These are phyloP conservation scores for Drosophila pullipes DNA, from an alignment of 2,888 invertebrate species.

Conservation along the genomic window DNA sequence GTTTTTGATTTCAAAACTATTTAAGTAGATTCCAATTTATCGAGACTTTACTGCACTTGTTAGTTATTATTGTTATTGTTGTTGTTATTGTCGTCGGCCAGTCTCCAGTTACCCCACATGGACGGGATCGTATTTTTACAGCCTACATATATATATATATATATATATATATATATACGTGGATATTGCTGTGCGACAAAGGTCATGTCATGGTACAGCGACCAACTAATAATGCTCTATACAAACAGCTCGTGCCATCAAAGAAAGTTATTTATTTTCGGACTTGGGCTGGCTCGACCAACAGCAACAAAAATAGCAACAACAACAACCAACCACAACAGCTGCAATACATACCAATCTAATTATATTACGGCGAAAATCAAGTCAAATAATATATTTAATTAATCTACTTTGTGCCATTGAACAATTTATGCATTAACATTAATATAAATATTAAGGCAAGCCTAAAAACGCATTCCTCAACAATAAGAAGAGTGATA, in stretches of 20 bases:
- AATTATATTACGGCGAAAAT: constrained; percentile 25
- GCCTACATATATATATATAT: background rate
- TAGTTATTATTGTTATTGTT: constrained; percentile 31
- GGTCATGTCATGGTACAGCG: constrained; percentile 80
- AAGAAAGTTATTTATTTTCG: constrained; percentile 48
- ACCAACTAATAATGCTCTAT: constrained; percentile 71
- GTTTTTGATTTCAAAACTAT: background rate
- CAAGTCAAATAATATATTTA: constrained; percentile 26
- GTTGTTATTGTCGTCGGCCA: constrained; percentile 48
- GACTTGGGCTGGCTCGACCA: constrained; percentile 47
- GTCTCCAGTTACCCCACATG: constrained; percentile 41
- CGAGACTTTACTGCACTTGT: background rate
- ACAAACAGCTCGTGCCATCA: constrained; percentile 60
- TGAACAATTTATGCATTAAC: background rate
- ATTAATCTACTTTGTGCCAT: constrained; percentile 32
- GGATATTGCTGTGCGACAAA: constrained; percentile 43
- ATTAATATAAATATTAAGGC: background rate
- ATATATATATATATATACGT: background rate
- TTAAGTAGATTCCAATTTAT: background rate
- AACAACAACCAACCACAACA: constrained; percentile 28
- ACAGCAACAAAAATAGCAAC: constrained; percentile 22
- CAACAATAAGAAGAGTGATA: background rate
- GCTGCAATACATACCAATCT: constrained; percentile 5
- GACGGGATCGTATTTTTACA: constrained; percentile 3
- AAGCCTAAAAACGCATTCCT: background rate